Percentiles rank a stretch among this genome's conserved stretches.
Conservation (phyloP, 2,113 vertebrate genomes). For the Petromus typicus region DNA sequence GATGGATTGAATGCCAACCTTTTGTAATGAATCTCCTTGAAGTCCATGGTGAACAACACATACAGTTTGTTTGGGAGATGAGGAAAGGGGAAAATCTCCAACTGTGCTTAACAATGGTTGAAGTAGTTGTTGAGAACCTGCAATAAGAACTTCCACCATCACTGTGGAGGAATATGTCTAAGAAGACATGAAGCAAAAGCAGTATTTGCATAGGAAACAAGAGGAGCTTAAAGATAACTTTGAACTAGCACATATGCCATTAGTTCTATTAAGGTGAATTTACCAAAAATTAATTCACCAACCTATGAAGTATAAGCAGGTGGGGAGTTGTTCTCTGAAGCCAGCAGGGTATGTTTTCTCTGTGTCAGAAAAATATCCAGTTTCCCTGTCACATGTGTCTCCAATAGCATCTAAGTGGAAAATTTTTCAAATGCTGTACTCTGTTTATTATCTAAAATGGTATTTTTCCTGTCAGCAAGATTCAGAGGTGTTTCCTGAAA, state of each 20-base stretch:
- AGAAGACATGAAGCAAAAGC: not conserved
- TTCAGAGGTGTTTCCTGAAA: not conserved
- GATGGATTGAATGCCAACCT: not conserved
- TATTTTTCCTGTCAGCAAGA: not conserved
- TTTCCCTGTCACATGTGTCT: not conserved
- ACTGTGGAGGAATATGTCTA: not conserved
- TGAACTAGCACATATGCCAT: not conserved
- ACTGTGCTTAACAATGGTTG: not conserved
- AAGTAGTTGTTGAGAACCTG: not conserved
- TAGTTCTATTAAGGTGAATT: not conserved
- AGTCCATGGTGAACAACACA: not conserved
- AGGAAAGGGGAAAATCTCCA: not conserved
- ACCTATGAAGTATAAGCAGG: not conserved
- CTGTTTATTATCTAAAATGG: not conserved
- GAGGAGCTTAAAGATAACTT: not conserved
- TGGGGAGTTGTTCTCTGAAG: not conserved
- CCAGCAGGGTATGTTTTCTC: not conserved
- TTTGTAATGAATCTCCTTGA: not conserved
- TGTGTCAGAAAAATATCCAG: not conserved
- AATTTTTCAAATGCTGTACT: not conserved
- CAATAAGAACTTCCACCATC: not conserved
- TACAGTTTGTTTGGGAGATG: not conserved
- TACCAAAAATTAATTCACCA: not conserved
- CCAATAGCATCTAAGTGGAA: not conserved
- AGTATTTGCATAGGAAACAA: not conserved